Base-by-base conservation (phyloP, 1,140 invertebrate genomes). In the Maconellicoccus hirsutus region DNA sequence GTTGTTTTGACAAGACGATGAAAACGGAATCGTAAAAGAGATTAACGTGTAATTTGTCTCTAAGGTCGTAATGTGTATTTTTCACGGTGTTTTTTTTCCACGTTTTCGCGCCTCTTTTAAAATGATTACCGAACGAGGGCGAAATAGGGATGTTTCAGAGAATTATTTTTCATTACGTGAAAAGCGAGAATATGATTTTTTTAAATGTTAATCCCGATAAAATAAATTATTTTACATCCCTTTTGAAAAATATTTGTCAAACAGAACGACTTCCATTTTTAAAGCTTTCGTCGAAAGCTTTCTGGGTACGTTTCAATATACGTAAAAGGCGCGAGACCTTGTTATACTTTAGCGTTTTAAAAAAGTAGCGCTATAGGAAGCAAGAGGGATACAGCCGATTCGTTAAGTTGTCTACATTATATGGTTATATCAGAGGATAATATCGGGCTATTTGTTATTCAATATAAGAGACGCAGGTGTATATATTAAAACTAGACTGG, bases 361-460 rank as follows among this genome's bases (percentile, higher is more conserved):
- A 59, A 59, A 59, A 16, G 4, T n/a, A 19, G 25, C 10, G 25
- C 6, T 25, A 22, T 2, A 22, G 21, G 3, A 23, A 16, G 25
- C 21, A 19, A 2, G 22, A 8, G 61, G 19, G 21, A 16, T 22
- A 59, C 16, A 59, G 61, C 61, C 61, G 61, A 66, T 66, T 66
- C 19, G 61, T 66, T 66, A 66, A 66, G 61, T 66, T 66, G 61
- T 66, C 61, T 66, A 66, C 61, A 66, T 66, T 66, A 66, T 66
- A 66, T 66, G 61, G 61, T 66, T 66, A 66, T 66, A 66, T 66
- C 61, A 66, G 61, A 66, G 61, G 61, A 66, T 66, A 66, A 66
- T 66, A 66, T 66, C 61, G 25, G 61, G 61, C 61, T 66, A 66
- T 66, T 66, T 66, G 61, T 66, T 66, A 66, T 66, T 66, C 61